Base-by-base conservation (phyloP, 2,888 invertebrate genomes). In the Volucella bombylans region DNA sequence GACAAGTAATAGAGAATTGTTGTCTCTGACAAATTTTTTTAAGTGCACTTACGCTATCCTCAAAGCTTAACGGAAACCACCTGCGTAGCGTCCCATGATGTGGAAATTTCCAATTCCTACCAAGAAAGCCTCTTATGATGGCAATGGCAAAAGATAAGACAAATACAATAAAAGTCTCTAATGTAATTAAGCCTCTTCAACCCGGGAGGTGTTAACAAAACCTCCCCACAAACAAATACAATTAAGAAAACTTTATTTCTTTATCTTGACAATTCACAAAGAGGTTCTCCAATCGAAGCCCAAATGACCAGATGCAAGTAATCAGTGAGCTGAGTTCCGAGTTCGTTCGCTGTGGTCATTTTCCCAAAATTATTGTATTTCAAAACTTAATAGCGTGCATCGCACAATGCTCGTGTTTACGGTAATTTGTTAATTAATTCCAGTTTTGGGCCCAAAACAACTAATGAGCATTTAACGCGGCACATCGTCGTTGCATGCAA, bases 371-470 rank as follows among this genome's bases (percentile, higher is more conserved):
- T 39, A 65, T 23, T 23, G 18, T 23, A 23, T 65, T 65, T 57
- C 31, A 41, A 54, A 54, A 71, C 18, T 43, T 64, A 71, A 78
- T 64, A 62, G 77, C 77, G 69, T 78, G 77, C 69, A 69, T 41
- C 69, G 62, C 15, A 68, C 61, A 69, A 62, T 78, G 64, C 43
- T 71, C 64, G 64, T 69, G 77, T 69, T 55, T 64, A 78, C 78
- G 78, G 78, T 78, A 71, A 78, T 78, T 78, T 78, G 78, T 71
- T 64, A 78, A 78, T 78, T 71, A 78, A 78, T 78, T 78, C 69
- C 69, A 71, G 54, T 69, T 71, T 55, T 43, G 38, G 49, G 47
- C 43, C 50, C 38, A 55, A 39, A 59, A 15, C 55, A 3, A 64
- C 78, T 78, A 78, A 78, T 78, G 78, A 78, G 78, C 69, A 50